These are phyloP conservation scores for Cephonodes hylas DNA, from an alignment of 2,888 invertebrate genomes.

Conservation along the genomic window DNA sequence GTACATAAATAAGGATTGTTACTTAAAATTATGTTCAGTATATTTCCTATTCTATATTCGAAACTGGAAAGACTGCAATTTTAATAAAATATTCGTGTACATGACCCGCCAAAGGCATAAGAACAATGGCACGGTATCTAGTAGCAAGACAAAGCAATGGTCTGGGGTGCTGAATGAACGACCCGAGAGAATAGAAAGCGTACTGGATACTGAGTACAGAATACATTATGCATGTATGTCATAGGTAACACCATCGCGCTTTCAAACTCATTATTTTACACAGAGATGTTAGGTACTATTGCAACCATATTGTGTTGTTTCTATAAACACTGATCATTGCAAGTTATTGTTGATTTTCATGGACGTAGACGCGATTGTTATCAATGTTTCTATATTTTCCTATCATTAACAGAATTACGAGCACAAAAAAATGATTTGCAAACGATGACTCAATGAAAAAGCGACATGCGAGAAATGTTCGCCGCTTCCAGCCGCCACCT, in stretches of 20 bases:
- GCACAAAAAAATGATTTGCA: not conserved
- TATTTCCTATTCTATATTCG: no score
- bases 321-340: no score
- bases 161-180: not conserved
- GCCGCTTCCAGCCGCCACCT: constrained; percentile 32
- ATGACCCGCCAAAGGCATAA: not conserved
- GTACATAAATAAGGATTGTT: not conserved
- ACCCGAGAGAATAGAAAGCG: not conserved
- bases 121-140: not conserved
- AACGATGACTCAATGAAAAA: not conserved
- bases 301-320: no score
- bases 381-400: not conserved
- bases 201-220: not conserved
- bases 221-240: not conserved
- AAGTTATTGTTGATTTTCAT: not conserved
- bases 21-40: no score
- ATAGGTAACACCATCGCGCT: no score
- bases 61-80: not conserved
- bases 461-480: not conserved
- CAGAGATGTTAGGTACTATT: no score
- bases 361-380: not conserved
- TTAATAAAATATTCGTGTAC: not conserved
- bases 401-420: not conserved
- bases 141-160: not conserved
- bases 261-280: no score